A percentile compares a stretch with the other conserved stretches of the same genome.
Evolutionary conservation across 2,888 invertebrate genomes (phyloP).

Genomic region (Subacronicta megacephala): DNA sequence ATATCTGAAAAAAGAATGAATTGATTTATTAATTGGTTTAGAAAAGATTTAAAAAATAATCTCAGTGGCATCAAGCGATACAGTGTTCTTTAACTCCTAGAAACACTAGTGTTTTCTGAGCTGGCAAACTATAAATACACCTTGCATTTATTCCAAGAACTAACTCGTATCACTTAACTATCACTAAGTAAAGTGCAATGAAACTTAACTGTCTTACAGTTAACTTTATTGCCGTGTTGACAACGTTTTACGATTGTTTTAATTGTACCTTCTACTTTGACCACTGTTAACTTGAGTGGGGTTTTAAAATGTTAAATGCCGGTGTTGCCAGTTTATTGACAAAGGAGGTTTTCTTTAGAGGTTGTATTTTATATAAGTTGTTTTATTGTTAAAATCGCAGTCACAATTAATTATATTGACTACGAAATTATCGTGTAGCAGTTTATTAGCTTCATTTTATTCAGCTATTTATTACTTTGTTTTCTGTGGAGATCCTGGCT

Average conservation of each 20-base stretch:
- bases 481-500: too few relatives aligned
- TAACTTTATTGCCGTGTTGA: conserved; percentile 37
- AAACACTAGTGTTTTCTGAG: conserved; percentile 12
- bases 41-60: too few relatives aligned
- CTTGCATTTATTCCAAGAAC: conserved; percentile 22
- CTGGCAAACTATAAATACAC: conserved; percentile 24
- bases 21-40: too few relatives aligned
- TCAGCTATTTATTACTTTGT: too few relatives aligned
- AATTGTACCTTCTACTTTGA: conserved; percentile 36
- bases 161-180: conserved; percentile 19
- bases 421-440: background rate
- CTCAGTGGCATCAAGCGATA: too few relatives aligned
- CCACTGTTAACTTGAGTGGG: conserved; percentile 11
- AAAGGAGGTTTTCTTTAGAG: background rate
- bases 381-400: background rate
- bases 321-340: conserved; percentile 24
- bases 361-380: conserved; percentile 14
- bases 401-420: background rate
- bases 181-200: conserved; percentile 44
- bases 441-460: background rate
- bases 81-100: too few relatives aligned
- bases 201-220: conserved; percentile 35
- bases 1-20: too few relatives aligned
- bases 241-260: conserved; percentile 43
- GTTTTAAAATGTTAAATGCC: conserved; percentile 1